Percentiles rank a stretch among this genome's conserved stretches.
phyloP scores from a whole-genome alignment of 2,797 vertebrate species.

The Pterois miles region DNA sequence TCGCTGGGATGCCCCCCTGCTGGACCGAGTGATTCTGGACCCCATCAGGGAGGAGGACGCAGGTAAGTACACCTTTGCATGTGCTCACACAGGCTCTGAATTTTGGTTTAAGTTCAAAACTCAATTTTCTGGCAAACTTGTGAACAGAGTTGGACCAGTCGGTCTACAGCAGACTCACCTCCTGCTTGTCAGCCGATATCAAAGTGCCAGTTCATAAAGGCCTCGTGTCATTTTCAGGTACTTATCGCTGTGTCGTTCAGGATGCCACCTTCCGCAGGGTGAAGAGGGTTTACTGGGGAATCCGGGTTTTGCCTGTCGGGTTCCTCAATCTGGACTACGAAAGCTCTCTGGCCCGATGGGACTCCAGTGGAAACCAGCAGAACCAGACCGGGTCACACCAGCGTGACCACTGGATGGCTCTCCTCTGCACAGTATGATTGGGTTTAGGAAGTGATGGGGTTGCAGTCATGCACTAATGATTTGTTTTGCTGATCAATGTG shows the following conservation, averaged over 20 bases:
- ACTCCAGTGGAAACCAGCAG: slow-evolving; percentile 15
- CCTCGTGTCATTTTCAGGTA: slow-evolving; percentile 74
- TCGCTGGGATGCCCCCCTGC: slow-evolving; percentile 53
- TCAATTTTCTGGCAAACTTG: neutral
- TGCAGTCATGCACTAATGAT: neutral
- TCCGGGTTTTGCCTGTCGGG: slow-evolving; percentile 80
- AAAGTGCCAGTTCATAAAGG: neutral
- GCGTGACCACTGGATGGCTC: neutral
- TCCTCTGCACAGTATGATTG: slow-evolving; percentile 38
- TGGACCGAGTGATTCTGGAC: slow-evolving; percentile 74
- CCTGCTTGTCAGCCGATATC: too few relatives aligned
- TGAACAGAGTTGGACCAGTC: neutral
- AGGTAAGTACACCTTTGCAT: slow-evolving; percentile 40
- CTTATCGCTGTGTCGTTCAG: slow-evolving; percentile 89
- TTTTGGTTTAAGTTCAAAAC: neutral
- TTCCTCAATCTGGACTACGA: slow-evolving; percentile 83
- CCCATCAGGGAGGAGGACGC: slow-evolving; percentile 82
- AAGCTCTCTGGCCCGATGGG: slow-evolving; percentile 70
- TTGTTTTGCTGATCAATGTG: neutral
- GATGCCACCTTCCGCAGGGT: slow-evolving; percentile 68
- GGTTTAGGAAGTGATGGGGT: neutral
- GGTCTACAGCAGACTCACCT: too few relatives aligned
- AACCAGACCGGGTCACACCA: neutral
- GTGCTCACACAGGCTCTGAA: neutral
- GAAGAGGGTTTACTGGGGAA: slow-evolving; percentile 87